These are phyloP conservation scores for Epicauta chinensis DNA, from an alignment of 1,140 invertebrate genomes.

Conservation along the genomic window DNA sequence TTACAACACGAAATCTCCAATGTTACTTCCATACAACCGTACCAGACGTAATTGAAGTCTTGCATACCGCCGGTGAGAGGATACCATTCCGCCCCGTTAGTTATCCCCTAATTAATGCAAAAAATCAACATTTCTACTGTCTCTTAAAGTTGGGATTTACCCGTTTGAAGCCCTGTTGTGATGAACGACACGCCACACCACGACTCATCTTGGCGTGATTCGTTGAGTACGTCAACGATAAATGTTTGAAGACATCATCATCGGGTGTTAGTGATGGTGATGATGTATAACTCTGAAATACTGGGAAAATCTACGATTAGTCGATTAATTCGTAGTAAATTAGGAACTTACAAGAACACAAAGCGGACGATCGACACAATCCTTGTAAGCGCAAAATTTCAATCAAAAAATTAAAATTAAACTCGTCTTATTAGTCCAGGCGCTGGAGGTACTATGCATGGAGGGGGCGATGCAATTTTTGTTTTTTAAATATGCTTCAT, in stretches of 20 bases:
- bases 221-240: constrained; percentile 82
- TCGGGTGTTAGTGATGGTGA: constrained; percentile 82
- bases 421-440: too few relatives aligned
- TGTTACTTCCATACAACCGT: constrained; percentile 97
- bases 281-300: constrained; percentile 72
- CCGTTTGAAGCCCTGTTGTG: constrained; percentile 63
- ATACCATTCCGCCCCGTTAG: constrained; percentile 91
- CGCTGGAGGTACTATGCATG: too few relatives aligned
- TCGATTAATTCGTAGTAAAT: neutral
- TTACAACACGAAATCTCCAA: constrained; percentile 97
- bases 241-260: constrained; percentile 87
- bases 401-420: constrained; percentile 3
- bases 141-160: constrained; percentile 27
- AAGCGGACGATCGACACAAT: constrained; percentile 73
- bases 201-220: constrained; percentile 83
- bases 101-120: constrained; percentile 87
- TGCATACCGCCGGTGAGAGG: constrained; percentile 87
- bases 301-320: constrained; percentile 44
- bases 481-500: too few relatives aligned
- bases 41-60: constrained; percentile 97
- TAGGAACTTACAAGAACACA: constrained; percentile 66
- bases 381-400: constrained; percentile 47
- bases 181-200: constrained; percentile 72
- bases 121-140: too few relatives aligned
- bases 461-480: too few relatives aligned